phyloP scores from a whole-genome alignment of 2,113 vertebrate genomes.

The Paracanthobrama guichenoti region DNA sequence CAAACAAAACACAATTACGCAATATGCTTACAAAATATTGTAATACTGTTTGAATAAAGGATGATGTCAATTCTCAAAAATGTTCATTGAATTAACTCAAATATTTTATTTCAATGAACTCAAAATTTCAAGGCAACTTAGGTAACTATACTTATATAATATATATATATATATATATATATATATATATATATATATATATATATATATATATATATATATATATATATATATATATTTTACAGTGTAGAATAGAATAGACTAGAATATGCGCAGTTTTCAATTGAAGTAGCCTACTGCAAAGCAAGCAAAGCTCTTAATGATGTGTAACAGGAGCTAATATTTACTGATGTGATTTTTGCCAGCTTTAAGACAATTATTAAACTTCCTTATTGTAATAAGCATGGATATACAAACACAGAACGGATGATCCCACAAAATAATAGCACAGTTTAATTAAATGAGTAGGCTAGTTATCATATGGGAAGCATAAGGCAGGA shows the following conservation, averaged over 20 bases:
- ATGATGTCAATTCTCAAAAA: too few species aligned
- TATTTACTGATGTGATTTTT: neutral
- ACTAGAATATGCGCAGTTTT: neutral
- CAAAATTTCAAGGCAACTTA: too few species aligned
- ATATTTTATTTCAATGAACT: too few species aligned
- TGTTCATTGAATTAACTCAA: too few species aligned
- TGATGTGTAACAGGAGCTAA: neutral
- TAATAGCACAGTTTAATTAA: neutral
- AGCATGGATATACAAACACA: neutral
- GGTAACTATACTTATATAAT: too few species aligned
- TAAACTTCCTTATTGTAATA: neutral
- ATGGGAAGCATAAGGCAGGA: neutral
- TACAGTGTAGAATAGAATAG: neutral
- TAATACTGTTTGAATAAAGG: too few species aligned
- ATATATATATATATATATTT: too few species aligned
- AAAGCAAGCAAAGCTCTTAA: neutral
- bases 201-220: too few species aligned
- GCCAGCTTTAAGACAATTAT: conserved; percentile 1
- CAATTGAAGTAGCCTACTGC: neutral
- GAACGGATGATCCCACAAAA: neutral
- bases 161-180: too few species aligned
- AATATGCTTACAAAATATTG: too few species aligned
- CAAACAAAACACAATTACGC: too few species aligned
- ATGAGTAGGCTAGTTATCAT: neutral
- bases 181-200: too few species aligned